Conservation (phyloP, 1,140 invertebrate species). For the Megathymus violae region DNA sequence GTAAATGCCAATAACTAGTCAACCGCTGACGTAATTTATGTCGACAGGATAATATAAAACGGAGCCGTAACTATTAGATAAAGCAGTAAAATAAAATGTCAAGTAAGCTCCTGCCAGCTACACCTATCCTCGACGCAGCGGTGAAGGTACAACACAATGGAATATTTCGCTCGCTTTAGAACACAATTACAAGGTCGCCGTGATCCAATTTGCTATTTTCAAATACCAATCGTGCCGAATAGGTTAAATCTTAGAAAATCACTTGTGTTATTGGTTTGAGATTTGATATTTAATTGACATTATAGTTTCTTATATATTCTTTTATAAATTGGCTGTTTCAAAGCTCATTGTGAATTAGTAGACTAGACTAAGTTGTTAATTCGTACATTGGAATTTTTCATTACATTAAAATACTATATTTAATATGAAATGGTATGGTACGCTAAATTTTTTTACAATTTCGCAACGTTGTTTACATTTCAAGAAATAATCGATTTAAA, state of each 20-base stretch:
- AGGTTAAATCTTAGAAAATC: slow-evolving; percentile 17
- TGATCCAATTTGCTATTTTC: slow-evolving; percentile 47
- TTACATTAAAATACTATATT: too few relatives aligned
- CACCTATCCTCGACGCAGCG: slow-evolving; percentile 42
- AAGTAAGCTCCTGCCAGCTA: slow-evolving; percentile 36
- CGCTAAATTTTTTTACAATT: too few relatives aligned
- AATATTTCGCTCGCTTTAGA: slow-evolving; percentile 65
- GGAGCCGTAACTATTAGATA: slow-evolving; percentile 41
- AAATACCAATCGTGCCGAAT: slow-evolving; percentile 40
- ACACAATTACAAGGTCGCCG: slow-evolving; percentile 68
- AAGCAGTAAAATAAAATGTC: slow-evolving; percentile 54
- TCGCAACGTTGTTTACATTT: too few relatives aligned
- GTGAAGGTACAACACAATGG: slow-evolving; percentile 61
- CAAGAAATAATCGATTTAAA: too few relatives aligned
- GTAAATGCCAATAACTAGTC: slow-evolving; percentile 35
- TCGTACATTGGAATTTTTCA: too few relatives aligned
- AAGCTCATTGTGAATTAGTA: too few relatives aligned
- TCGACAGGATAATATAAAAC: slow-evolving; percentile 49
- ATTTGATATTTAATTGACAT: slow-evolving; percentile 30
- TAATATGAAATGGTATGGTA: too few relatives aligned
- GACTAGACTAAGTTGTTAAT: too few relatives aligned
- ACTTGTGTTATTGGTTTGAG: slow-evolving; percentile 2
- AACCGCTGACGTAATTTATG: slow-evolving; percentile 49
- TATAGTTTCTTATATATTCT: neutral
- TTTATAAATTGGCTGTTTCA: neutral